Base-by-base conservation (phyloP, 2,113 vertebrate species). In the Grallaria varia region DNA sequence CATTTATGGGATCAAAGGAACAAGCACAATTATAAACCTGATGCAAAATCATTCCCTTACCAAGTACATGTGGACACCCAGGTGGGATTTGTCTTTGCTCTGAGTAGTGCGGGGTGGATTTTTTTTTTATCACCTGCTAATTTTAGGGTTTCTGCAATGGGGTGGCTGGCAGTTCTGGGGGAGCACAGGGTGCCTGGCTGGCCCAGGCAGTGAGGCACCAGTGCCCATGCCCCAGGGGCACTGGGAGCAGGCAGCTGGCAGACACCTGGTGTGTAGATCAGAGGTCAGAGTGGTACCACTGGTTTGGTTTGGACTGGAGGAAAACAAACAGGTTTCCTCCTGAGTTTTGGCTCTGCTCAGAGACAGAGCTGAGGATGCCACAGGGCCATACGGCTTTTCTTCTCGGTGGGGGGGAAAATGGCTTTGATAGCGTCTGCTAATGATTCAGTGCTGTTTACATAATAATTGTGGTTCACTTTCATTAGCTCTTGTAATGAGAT, bases 401-500 rank as follows among this genome's bases (percentile, higher is more conserved):
- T 82, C 55, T 92, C 5, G 0, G 28, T 78, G 44, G 72, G 60
- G 83, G 35, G 9, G 71, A 74, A 84, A 93, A 55, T 69, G 44
- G 56, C 90, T 89, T 90, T 89, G 87, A 88, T 82, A 84, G 80
- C 0, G 2, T 66, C 86, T 87, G 60, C 93, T 95, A 89, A 92
- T 90, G 90, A 81, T 93, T 89, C 88, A 79, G 62, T 0, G 9
- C 85, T 94, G 86, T 93, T 96, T 89, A 94, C 69, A 76, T 90
- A 92, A 92, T 94, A 93, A 89, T 84, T 90, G 90, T 72, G 80
- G 80, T 94, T 96, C 0, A 2, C 89, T 96, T 89, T 95, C 83
- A 87, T 81, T 87, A 94, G 60, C 58, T 92, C 73, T 93, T 22
- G 14, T 87, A 84, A 90, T 78, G 80, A 96, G 96, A 79, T 86